Evolutionary conservation across 2,888 invertebrate genomes (phyloP).

Genomic region (Eurytoma californica): DNA sequence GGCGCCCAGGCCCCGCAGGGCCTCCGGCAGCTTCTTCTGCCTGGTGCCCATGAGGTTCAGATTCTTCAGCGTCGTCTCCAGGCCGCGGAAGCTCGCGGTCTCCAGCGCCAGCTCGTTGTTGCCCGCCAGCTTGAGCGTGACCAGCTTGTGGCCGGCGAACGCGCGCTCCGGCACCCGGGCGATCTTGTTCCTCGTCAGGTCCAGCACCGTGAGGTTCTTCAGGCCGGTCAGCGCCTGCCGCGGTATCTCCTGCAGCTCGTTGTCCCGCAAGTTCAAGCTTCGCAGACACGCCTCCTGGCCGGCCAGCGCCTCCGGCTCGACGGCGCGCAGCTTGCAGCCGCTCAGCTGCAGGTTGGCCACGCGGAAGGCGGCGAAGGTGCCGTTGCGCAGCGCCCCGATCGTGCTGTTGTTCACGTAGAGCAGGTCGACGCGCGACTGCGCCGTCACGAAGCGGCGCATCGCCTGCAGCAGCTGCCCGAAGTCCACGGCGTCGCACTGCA

Average conservation of each 20-base stretch:
- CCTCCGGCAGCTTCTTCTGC: constrained; percentile 87
- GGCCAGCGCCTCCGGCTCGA: constrained; percentile 85
- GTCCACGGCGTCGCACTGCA: constrained; percentile 93
- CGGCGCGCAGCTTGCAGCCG: constrained; percentile 84
- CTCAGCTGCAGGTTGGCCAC: constrained; percentile 91
- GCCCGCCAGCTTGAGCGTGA: constrained; percentile 86
- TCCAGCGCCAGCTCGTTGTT: constrained; percentile 90
- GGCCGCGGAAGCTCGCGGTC: constrained; percentile 83
- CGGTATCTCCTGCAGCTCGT: constrained; percentile 87
- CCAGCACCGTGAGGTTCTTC: constrained; percentile 85
- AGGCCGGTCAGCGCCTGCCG: constrained; percentile 83
- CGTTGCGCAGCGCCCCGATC: constrained; percentile 81
- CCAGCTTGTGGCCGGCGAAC: constrained; percentile 85
- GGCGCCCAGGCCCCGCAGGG: constrained; percentile 85
- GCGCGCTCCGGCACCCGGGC: constrained; percentile 84
- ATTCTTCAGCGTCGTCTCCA: constrained; percentile 90
- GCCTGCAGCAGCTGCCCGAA: constrained; percentile 85
- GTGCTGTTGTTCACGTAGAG: constrained; percentile 93
- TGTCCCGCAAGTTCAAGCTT: constrained; percentile 91
- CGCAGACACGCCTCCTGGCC: constrained; percentile 88
- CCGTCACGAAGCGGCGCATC: constrained; percentile 82
- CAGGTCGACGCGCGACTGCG: constrained; percentile 83
- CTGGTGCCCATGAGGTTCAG: constrained; percentile 91
- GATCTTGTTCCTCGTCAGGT: constrained; percentile 89
- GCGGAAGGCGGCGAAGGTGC: constrained; percentile 82